phyloP scores from a whole-genome alignment of 2,797 vertebrate genomes.

The Lutjanus campechanus region DNA sequence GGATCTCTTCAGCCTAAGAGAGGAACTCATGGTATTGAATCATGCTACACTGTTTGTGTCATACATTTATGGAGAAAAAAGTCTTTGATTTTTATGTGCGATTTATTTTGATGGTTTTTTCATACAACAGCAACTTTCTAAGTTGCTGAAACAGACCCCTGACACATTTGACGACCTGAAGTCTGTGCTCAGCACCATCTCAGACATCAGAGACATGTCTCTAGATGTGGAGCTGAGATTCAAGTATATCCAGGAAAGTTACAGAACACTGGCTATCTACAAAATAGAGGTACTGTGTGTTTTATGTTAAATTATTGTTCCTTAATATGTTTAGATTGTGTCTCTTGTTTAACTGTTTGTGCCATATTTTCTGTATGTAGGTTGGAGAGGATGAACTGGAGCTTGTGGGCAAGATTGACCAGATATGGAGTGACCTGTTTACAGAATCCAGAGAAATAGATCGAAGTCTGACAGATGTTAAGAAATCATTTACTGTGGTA shows the following conservation, averaged over 20 bases:
- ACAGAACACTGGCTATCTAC: conserved; percentile 92
- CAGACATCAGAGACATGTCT: conserved; percentile 88
- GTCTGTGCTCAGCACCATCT: conserved; percentile 90
- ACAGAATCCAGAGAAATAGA: conserved; percentile 87
- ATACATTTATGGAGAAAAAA: neutral
- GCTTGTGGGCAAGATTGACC: conserved; percentile 79
- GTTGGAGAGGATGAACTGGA: conserved; percentile 86
- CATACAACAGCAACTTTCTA: conserved; percentile 81
- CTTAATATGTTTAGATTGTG: neutral
- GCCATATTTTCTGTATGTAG: conserved; percentile 72
- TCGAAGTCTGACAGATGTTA: conserved; percentile 86
- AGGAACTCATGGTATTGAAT: conserved; percentile 88
- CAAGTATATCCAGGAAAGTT: conserved; percentile 90
- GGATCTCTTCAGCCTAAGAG: conserved; percentile 86
- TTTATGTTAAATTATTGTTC: neutral
- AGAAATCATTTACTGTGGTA: conserved; percentile 92
- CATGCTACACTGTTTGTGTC: neutral
- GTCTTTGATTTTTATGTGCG: neutral
- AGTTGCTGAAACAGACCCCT: conserved; percentile 85
- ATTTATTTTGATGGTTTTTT: conserved; percentile 23
- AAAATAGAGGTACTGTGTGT: conserved; percentile 85
- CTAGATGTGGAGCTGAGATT: conserved; percentile 90
- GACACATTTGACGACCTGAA: conserved; percentile 90
- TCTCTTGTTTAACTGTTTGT: neutral
- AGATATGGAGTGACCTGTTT: conserved; percentile 88